phyloP scores from a whole-genome alignment of 2,888 invertebrate genomes.

The Tipula unca region DNA sequence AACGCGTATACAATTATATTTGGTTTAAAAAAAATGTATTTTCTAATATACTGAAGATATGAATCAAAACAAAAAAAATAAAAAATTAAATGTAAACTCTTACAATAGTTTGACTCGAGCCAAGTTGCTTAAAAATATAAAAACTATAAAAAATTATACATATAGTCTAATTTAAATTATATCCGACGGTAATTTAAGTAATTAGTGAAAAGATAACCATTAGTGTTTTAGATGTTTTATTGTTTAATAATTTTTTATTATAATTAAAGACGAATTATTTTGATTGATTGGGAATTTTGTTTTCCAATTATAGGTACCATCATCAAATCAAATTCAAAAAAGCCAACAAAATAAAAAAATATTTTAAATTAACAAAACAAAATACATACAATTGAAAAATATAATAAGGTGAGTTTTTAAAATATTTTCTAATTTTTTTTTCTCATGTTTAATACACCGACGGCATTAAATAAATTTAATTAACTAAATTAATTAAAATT shows the following conservation, averaged over 20 bases:
- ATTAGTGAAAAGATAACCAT: background rate
- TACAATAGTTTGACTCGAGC: background rate
- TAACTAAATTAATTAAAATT: background rate
- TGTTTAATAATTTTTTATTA: background rate
- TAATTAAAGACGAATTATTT: background rate
- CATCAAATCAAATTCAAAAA: background rate
- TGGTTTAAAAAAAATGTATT: background rate
- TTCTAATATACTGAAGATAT: background rate
- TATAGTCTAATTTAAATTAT: background rate
- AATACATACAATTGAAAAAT: background rate
- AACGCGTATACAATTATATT: background rate
- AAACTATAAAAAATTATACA: too few species aligned
- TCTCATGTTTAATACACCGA: background rate
- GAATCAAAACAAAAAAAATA: background rate
- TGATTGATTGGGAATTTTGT: background rate
- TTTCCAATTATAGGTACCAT: conserved; percentile 15
- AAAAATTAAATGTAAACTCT: background rate
- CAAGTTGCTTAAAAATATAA: background rate
- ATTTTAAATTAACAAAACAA: background rate
- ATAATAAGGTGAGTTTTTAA: background rate
- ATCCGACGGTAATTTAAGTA: background rate
- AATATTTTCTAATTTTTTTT: background rate
- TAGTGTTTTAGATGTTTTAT: too few species aligned
- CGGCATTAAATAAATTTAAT: background rate
- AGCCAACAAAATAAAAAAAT: background rate